phyloP scores from a whole-genome alignment of 2,888 invertebrate genomes.

The Euphydryas editha region DNA sequence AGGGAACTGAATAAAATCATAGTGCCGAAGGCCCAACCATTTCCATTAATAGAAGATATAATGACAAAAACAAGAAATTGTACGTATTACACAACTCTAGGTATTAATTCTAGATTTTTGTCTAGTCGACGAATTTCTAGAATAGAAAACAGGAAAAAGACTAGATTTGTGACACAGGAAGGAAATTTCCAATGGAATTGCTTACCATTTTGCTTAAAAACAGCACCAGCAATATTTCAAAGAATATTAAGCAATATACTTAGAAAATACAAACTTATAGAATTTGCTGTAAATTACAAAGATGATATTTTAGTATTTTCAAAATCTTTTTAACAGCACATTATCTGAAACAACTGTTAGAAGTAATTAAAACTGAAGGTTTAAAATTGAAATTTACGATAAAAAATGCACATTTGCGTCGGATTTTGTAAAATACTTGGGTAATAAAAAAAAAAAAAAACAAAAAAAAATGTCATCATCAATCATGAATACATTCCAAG shows the following conservation, averaged over 20 bases:
- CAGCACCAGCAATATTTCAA: not conserved
- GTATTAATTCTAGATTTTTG: not conserved
- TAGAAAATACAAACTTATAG: too few relatives aligned
- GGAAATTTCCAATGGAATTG: not conserved
- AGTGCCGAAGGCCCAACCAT: not conserved
- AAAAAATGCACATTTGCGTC: too few relatives aligned
- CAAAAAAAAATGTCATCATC: too few relatives aligned
- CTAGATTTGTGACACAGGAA: not conserved
- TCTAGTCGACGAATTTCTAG: not conserved
- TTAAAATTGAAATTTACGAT: too few relatives aligned
- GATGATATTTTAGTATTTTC: too few relatives aligned
- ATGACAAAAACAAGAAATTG: not conserved
- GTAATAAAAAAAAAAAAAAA: too few relatives aligned
- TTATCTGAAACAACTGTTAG: too few relatives aligned
- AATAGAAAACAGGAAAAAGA: not conserved
- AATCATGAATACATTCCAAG: too few relatives aligned
- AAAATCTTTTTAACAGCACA: too few relatives aligned
- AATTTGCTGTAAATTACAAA: too few relatives aligned
- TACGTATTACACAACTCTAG: not conserved
- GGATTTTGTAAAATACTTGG: too few relatives aligned
- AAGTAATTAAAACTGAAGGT: too few relatives aligned
- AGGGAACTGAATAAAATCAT: not conserved
- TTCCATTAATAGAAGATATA: not conserved
- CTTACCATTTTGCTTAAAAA: not conserved
- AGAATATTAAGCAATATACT: not conserved